These are phyloP conservation scores for Nemopilema nomurai DNA, from an alignment of 30 jellyfish, hydroid and myxozoan species.

Conservation along the genomic window DNA sequence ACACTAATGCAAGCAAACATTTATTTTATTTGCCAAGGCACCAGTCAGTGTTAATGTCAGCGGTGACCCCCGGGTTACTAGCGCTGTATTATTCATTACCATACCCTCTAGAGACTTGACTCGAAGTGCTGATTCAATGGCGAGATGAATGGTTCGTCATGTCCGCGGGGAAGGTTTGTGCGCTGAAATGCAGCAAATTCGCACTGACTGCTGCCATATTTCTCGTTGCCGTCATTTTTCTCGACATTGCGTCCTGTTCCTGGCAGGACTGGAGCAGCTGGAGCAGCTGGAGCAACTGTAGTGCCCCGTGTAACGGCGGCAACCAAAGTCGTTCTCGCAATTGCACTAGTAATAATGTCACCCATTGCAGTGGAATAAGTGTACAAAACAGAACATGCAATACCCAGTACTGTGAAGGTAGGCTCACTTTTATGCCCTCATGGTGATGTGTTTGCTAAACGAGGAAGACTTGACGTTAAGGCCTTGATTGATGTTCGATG, in stretches of 20 bases:
- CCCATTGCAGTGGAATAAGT: not conserved
- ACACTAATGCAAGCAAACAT: no score
- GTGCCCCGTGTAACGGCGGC: not conserved
- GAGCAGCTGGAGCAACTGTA: conserved; percentile 4
- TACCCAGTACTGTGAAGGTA: conserved; percentile 8
- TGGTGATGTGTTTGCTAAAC: not conserved
- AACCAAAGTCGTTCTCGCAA: conserved; percentile 7
- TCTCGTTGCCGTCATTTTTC: not conserved
- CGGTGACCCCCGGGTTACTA: not conserved
- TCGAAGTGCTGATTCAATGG: not conserved
- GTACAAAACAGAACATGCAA: not conserved
- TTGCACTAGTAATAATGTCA: not conserved
- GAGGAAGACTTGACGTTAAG: no score
- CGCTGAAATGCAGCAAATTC: not conserved
- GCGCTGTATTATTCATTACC: not conserved
- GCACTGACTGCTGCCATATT: not conserved
- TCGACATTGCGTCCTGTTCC: not conserved
- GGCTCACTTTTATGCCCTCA: not conserved
- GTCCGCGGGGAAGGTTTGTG: not conserved
- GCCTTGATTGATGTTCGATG: no score
- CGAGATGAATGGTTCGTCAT: not conserved
- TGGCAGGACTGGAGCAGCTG: conserved; percentile 21
- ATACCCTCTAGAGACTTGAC: not conserved
- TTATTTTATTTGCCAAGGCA: not conserved
- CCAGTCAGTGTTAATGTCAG: not conserved